Percentiles rank a stretch among this genome's conserved stretches.
Conservation (phyloP, 2,888 invertebrate species). For the Willowsia nigromaculata region DNA sequence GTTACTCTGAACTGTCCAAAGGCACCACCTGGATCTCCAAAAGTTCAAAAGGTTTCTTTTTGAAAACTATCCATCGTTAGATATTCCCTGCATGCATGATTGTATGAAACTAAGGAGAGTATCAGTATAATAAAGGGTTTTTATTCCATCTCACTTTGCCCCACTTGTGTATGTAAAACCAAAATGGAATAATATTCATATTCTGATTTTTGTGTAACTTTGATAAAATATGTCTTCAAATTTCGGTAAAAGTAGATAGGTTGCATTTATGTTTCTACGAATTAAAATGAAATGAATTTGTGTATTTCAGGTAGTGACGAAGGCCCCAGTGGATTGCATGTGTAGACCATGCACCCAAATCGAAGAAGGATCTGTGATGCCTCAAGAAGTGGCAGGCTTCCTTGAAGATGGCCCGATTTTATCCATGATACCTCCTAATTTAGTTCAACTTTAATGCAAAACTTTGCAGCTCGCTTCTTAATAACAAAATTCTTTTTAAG, state of each 20-base stretch:
- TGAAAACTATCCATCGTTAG: too few relatives aligned
- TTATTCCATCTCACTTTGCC: too few relatives aligned
- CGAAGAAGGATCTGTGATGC: conserved; percentile 92
- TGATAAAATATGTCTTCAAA: too few relatives aligned
- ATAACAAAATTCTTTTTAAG: not conserved
- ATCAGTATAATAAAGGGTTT: too few relatives aligned
- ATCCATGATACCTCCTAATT: conserved; percentile 62
- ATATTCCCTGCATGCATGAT: too few relatives aligned
- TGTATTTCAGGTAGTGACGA: conserved; percentile 88
- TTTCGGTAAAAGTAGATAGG: too few relatives aligned
- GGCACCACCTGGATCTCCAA: conserved; percentile 91
- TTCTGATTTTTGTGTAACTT: too few relatives aligned
- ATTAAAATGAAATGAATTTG: not conserved
- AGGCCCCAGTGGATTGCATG: conserved; percentile 90
- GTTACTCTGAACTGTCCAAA: conserved; percentile 94
- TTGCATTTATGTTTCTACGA: not conserved
- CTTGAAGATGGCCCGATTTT: conserved; percentile 86
- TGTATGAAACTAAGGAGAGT: too few relatives aligned
- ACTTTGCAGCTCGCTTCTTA: not conserved
- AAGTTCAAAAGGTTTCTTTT: conserved; percentile 89
- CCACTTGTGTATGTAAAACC: too few relatives aligned
- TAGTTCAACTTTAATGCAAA: conserved; percentile 15
- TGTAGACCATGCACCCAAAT: conserved; percentile 94
- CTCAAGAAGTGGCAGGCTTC: conserved; percentile 94
- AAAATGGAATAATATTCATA: too few relatives aligned